These are phyloP conservation scores for Vesta saturnalis DNA, from an alignment of 2,888 invertebrate genomes.

Conservation along the genomic window DNA sequence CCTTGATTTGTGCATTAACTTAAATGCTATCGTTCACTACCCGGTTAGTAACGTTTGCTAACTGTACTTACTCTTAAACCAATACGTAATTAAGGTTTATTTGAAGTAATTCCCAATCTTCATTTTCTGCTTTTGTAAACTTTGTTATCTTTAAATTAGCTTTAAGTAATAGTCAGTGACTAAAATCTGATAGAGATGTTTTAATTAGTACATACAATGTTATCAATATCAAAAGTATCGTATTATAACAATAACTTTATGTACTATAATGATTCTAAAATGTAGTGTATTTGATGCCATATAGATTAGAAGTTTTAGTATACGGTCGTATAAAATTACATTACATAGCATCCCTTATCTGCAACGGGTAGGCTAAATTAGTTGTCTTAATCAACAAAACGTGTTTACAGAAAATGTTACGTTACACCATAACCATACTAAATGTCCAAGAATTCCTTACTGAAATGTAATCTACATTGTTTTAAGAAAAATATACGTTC, in stretches of 20 bases:
- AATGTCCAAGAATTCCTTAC: not conserved
- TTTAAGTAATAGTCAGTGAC: too few relatives aligned
- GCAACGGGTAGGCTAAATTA: conserved; percentile 26
- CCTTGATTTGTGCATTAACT: too few relatives aligned
- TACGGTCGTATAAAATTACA: conserved; percentile 31
- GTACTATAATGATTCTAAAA: conserved; percentile 22
- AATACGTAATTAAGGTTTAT: too few relatives aligned
- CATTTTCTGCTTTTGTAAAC: too few relatives aligned
- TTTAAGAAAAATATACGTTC: too few relatives aligned
- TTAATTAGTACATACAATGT: not conserved
- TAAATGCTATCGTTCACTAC: too few relatives aligned
- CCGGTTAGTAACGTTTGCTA: too few relatives aligned
- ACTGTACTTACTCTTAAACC: too few relatives aligned
- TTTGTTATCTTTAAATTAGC: too few relatives aligned
- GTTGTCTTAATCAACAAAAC: conserved; percentile 26
- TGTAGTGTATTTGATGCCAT: conserved; percentile 27
- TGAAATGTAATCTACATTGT: not conserved
- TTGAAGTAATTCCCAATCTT: too few relatives aligned
- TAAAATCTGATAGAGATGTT: too few relatives aligned
- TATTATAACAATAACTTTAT: not conserved
- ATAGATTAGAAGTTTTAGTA: conserved; percentile 34
- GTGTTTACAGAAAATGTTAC: not conserved
- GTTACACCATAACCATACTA: not conserved
- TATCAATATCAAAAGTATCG: not conserved
- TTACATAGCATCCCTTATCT: conserved; percentile 17